Base-by-base conservation (phyloP, 1,140 invertebrate species). In the Macrobrachium rosenbergii region DNA sequence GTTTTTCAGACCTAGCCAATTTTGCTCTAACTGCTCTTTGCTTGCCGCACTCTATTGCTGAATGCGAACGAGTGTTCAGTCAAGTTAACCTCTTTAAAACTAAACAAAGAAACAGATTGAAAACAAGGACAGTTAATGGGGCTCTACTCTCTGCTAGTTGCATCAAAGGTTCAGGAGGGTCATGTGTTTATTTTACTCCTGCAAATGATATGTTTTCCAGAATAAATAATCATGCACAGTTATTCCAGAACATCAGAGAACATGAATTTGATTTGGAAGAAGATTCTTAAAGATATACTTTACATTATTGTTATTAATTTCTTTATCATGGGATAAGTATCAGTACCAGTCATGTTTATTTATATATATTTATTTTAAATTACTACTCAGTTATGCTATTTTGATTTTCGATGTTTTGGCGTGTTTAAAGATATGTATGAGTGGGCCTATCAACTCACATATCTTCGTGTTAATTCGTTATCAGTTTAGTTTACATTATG, bases 11-110 rank as follows among this genome's bases (percentile, higher is more conserved):
- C 17, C 60, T 87, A 17, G 64, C 77, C 14, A 79, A 84, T 23
- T 87, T 87, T 82, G 79, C 85, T 21, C 43, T 87, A 52, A 67
- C 63, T 86, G 76, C 76, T 60, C 83, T 86, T 80, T 37, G 58
- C 23, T 77, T 86, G 28, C 76, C 75, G 19, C 75, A 81, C 75
- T 86, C 83, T 11, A 86, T 80, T 86, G 83, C 52, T 79, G 76
- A 86, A 79, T 86, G 85, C 10, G 85, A 87, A 63, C 64, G 73
- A 58, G 82, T 79, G 37, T 83, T 83, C 52, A 64, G 58, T 28
- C 83, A 83, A 62, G 72, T 82, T 43, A 73, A 73, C 37, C 21
- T 73, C 28, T 37, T 37, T 37, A 37, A 37, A 37, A 37, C 28
- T 37, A 37, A 3, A 37, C 28, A 37, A 37, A 62, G 23, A 62